These are phyloP conservation scores for Paramuricea clavata DNA, from an alignment of 92 coral and sea anemone genomes.

Conservation along the genomic window DNA sequence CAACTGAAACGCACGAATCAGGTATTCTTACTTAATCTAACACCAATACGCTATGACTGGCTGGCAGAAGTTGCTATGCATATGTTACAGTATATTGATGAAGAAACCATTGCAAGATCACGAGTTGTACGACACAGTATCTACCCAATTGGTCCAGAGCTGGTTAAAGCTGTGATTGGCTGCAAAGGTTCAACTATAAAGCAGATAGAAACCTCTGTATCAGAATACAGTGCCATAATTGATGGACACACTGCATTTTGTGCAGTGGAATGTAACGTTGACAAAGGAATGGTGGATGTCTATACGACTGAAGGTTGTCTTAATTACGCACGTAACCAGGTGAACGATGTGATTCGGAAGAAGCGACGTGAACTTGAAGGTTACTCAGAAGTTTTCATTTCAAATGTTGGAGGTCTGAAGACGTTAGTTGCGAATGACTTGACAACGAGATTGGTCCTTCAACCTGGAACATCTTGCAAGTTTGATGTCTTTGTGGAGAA, in stretches of 20 bases:
- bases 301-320: slow-evolving; percentile 1
- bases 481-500: slow-evolving; percentile 35
- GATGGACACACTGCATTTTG: background rate
- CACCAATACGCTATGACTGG: slow-evolving; percentile 85
- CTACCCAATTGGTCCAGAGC: slow-evolving; percentile 21
- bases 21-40: slow-evolving; percentile 80
- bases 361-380: slow-evolving; percentile 15
- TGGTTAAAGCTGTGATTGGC: slow-evolving; percentile 36
- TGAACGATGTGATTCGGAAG: background rate
- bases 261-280: slow-evolving; percentile 31
- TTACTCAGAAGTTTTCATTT: slow-evolving; percentile 19
- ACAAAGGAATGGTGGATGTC: slow-evolving; percentile 25
- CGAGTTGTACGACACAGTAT: slow-evolving; percentile 10
- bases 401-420: slow-evolving; percentile 29
- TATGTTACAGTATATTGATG: slow-evolving; percentile 39
- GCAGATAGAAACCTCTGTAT: slow-evolving; percentile 24
- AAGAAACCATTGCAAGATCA: background rate
- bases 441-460: slow-evolving; percentile 16
- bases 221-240: background rate
- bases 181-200: slow-evolving; percentile 22
- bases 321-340: background rate
- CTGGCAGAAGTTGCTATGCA: slow-evolving; percentile 68
- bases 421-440: slow-evolving; percentile 30
- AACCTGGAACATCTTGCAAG: slow-evolving; percentile 25
- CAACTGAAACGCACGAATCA: slow-evolving; percentile 80